A percentile compares a stretch with the other conserved stretches of the same genome.
Conservation (phyloP, 1,140 invertebrate species). For the Leguminivora glycinivorella region DNA sequence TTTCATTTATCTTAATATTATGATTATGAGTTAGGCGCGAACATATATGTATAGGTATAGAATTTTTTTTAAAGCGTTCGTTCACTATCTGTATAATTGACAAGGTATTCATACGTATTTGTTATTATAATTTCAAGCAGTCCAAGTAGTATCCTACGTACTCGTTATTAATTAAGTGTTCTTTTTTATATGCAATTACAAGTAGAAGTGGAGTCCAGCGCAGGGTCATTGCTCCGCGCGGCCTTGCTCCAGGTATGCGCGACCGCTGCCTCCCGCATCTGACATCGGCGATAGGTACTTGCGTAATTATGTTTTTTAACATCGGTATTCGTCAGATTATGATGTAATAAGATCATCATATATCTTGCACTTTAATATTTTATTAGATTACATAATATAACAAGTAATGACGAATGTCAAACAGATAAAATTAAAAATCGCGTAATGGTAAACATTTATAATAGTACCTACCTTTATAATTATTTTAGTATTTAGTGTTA, state of each 20-base stretch:
- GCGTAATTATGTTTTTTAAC: slow-evolving; percentile 40
- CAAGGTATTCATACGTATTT: not conserved
- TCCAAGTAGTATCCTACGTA: not conserved
- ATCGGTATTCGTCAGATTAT: not conserved
- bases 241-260: slow-evolving; percentile 38
- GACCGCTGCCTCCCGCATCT: slow-evolving; percentile 38
- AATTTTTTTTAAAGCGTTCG: no score
- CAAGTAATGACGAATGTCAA: no score
- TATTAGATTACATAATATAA: no score
- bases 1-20: no score
- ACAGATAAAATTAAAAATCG: no score
- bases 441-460: no score
- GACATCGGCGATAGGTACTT: slow-evolving; percentile 35
- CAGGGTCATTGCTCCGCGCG: slow-evolving; percentile 40
- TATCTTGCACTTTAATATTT: no score
- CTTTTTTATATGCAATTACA: slow-evolving; percentile 28
- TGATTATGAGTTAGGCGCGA: no score
- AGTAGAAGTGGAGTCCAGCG: slow-evolving; percentile 25
- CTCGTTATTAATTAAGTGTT: slow-evolving; percentile 15
- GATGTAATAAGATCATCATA: no score
- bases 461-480: no score
- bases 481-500: no score
- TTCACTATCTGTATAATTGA: not conserved
- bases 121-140: not conserved
- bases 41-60: no score